Percentiles rank a stretch among this genome's conserved stretches.
phyloP scores from a whole-genome alignment of 2,888 invertebrate species.

The Saturnia pavonia region DNA sequence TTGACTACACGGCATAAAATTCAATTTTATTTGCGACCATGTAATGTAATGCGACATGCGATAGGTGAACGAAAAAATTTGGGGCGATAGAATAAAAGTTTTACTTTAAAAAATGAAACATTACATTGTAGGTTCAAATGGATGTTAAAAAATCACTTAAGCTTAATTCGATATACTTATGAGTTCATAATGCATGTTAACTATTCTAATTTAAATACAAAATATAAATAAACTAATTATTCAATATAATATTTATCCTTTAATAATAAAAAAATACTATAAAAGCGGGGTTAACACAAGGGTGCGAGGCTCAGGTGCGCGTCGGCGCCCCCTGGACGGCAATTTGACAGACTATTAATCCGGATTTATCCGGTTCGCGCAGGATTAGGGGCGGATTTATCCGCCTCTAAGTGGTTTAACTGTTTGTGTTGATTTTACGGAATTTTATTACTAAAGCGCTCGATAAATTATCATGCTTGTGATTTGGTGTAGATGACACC shows the following conservation, averaged over 20 bases:
- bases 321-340: constrained; percentile 60
- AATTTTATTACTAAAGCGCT: neutral
- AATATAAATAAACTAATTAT: neutral
- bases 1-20: too few species aligned
- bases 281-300: constrained; percentile 26
- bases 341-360: constrained; percentile 81
- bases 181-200: too few species aligned
- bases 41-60: too few species aligned
- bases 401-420: constrained; percentile 56
- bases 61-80: too few species aligned
- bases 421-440: constrained; percentile 18
- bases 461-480: neutral
- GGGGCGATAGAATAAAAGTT: too few species aligned
- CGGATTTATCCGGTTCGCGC: constrained; percentile 67
- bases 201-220: neutral
- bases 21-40: too few species aligned
- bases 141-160: too few species aligned
- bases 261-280: constrained; percentile 15
- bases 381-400: constrained; percentile 63
- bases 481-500: too few species aligned
- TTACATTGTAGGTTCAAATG: too few species aligned
- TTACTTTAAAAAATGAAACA: too few species aligned
- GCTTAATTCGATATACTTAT: too few species aligned
- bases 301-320: constrained; percentile 62
- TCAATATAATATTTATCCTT: constrained; percentile 3